Percentiles rank a stretch among this genome's conserved stretches.
phyloP scores from a whole-genome alignment of 2,797 vertebrate genomes.

The Phataginus tricuspis region DNA sequence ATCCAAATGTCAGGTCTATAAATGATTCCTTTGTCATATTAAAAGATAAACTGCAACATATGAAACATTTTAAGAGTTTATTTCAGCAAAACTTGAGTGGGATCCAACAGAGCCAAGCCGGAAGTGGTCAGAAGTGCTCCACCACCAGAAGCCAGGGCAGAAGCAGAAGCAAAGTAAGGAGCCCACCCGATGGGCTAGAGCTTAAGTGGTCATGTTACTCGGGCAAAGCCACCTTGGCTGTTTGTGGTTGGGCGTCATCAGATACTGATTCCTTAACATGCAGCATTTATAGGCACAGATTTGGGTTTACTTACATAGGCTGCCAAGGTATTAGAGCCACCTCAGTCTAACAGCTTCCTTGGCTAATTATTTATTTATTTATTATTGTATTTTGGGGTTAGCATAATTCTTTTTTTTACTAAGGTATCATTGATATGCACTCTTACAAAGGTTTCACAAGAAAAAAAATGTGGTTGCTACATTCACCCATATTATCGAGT shows the following conservation, averaged over 20 bases:
- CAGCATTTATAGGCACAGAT: neutral
- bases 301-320: neutral
- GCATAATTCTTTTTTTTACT: too few species aligned
- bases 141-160: neutral
- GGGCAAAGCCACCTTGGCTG: neutral
- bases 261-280: neutral
- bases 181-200: neutral
- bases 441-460: too few species aligned
- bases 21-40: neutral
- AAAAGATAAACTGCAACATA: neutral
- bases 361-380: neutral
- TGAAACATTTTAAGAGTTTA: neutral
- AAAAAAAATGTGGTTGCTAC: too few species aligned
- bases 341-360: neutral
- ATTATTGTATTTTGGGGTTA: too few species aligned
- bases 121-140: neutral
- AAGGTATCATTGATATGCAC: too few species aligned
- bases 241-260: neutral
- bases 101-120: neutral
- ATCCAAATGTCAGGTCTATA: neutral
- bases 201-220: neutral
- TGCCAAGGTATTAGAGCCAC: neutral
- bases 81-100: neutral
- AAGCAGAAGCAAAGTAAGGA: neutral
- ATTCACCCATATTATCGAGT: too few species aligned